These are phyloP conservation scores for Galeopsomyia nigrocyanea DNA, from an alignment of 2,888 invertebrate genomes.

Conservation along the genomic window DNA sequence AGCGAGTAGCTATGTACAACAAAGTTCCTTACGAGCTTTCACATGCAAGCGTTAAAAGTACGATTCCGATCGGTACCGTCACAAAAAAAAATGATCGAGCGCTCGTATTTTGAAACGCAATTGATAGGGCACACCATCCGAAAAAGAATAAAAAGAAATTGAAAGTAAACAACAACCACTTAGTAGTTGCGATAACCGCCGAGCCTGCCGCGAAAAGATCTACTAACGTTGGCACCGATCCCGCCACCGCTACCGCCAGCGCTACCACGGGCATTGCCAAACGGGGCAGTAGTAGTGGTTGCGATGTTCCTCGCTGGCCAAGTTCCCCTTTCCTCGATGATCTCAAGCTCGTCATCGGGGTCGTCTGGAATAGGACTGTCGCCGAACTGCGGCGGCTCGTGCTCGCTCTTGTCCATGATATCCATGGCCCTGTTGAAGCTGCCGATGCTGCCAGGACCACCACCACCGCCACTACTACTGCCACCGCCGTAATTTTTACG, in stretches of 20 bases:
- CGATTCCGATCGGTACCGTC: too few species aligned
- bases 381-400: background rate
- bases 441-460: background rate
- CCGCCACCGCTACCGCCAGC: background rate
- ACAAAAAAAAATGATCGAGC: too few species aligned
- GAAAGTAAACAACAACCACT: too few species aligned
- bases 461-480: background rate
- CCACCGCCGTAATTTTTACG: constrained; percentile 12
- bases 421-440: constrained; percentile 10
- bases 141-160: too few species aligned
- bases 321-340: constrained; percentile 40
- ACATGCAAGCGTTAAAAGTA: too few species aligned
- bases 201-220: constrained; percentile 44
- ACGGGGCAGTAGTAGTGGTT: background rate
- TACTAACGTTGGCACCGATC: background rate
- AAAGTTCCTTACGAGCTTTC: too few species aligned
- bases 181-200: constrained; percentile 15
- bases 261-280: constrained; percentile 23
- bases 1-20: too few species aligned
- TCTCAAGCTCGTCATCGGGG: constrained; percentile 39
- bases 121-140: too few species aligned
- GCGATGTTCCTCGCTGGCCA: constrained; percentile 10
- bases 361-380: background rate
- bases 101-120: too few species aligned
- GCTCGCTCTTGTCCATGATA: constrained; percentile 9